These are phyloP conservation scores for Hedya salicella DNA, from an alignment of 2,888 invertebrate genomes.

Conservation along the genomic window DNA sequence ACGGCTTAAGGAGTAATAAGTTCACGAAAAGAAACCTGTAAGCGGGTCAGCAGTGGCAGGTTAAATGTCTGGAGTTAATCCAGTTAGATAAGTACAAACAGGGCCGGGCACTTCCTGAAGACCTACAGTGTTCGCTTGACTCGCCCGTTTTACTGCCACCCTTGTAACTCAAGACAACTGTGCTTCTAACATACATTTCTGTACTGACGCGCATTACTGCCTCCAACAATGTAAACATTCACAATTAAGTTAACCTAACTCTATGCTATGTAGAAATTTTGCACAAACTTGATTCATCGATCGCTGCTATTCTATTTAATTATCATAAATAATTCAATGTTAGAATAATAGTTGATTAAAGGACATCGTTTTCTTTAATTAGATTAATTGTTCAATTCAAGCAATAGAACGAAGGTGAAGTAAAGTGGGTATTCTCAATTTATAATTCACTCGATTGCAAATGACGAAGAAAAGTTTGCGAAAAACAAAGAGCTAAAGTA, in stretches of 20 bases:
- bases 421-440: slow-evolving; percentile 34
- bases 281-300: background rate
- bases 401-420: background rate
- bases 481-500: slow-evolving; percentile 81
- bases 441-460: slow-evolving; percentile 53
- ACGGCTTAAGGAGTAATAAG: slow-evolving; percentile 61
- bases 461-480: slow-evolving; percentile 73
- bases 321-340: slow-evolving; percentile 6
- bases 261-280: background rate
- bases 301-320: slow-evolving; percentile 4
- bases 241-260: too few species aligned
- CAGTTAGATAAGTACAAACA: slow-evolving; percentile 84
- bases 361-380: slow-evolving; percentile 26
- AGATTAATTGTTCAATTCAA: slow-evolving; percentile 2
- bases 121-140: slow-evolving; percentile 75
- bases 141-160: slow-evolving; percentile 80
- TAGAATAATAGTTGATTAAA: slow-evolving; percentile 20
- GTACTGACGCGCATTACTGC: slow-evolving; percentile 10
- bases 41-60: slow-evolving; percentile 81
- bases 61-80: slow-evolving; percentile 81
- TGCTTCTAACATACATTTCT: slow-evolving; percentile 43
- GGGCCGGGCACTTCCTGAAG: slow-evolving; percentile 80
- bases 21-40: slow-evolving; percentile 78
- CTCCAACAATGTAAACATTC: background rate
- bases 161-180: slow-evolving; percentile 57